These are phyloP conservation scores for Drosophila atroscutellata DNA, from an alignment of 2,888 invertebrate genomes.

Conservation along the genomic window DNA sequence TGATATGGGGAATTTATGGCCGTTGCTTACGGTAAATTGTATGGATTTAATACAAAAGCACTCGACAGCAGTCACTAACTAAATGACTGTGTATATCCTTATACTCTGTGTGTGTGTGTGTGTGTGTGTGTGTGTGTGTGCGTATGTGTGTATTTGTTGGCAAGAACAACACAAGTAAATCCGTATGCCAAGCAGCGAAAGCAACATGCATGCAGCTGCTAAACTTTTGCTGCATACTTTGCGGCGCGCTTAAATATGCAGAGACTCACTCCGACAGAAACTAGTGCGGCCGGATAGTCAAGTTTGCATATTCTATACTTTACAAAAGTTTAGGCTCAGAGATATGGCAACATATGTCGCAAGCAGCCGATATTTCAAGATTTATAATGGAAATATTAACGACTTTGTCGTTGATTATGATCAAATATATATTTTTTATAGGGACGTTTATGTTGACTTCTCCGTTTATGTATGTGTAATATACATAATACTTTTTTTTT, in stretches of 20 bases:
- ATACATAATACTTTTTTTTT: not conserved
- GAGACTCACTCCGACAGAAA: constrained; percentile 26
- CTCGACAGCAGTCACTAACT: constrained; percentile 63
- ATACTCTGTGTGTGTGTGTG: not conserved
- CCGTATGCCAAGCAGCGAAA: constrained; percentile 51
- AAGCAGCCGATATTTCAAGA: not conserved
- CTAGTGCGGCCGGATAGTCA: not conserved
- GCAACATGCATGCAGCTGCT: constrained; percentile 59
- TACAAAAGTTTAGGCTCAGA: not conserved
- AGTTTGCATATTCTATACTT: not conserved
- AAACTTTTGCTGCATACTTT: constrained; percentile 75
- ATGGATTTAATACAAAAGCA: constrained; percentile 65
- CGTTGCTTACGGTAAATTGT: constrained; percentile 69
- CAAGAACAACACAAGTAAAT: constrained; percentile 63
- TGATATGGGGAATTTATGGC: constrained; percentile 59
- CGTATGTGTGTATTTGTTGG: constrained; percentile 30
- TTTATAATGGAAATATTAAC: too few relatives aligned
- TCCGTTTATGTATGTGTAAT: too few relatives aligned
- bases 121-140: not conserved
- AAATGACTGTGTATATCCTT: constrained; percentile 51
- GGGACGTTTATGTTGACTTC: not conserved
- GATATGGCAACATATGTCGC: not conserved
- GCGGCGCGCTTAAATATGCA: constrained; percentile 70
- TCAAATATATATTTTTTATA: too few relatives aligned
- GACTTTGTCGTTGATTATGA: not conserved